Conservation (phyloP, 2,888 invertebrate species). For the Steinernema hermaphroditum region DNA sequence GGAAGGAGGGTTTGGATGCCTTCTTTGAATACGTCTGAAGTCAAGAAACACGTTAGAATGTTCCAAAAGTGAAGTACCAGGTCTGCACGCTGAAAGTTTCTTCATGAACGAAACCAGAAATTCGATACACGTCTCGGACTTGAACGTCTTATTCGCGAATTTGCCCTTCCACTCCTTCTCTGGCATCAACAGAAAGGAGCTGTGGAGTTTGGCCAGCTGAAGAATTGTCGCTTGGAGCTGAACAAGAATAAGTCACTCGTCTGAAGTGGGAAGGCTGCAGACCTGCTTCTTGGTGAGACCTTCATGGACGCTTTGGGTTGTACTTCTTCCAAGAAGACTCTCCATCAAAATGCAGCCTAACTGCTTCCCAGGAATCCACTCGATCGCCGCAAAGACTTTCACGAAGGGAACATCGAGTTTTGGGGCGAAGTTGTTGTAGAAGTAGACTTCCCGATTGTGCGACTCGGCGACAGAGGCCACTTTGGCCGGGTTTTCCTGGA, state of each 20-base stretch:
- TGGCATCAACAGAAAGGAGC: slow-evolving; percentile 6
- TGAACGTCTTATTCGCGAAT: not conserved
- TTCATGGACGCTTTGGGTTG: not conserved
- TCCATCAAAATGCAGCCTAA: not conserved
- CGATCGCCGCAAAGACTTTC: not conserved
- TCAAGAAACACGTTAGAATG: too few relatives aligned
- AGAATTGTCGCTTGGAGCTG: not conserved
- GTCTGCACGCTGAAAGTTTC: not conserved
- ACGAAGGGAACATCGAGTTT: not conserved
- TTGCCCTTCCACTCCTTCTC: not conserved
- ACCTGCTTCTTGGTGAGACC: not conserved
- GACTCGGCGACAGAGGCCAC: not conserved
- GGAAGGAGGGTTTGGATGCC: slow-evolving; percentile 2
- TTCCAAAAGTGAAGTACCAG: too few relatives aligned
- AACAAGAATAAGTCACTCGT: not conserved
- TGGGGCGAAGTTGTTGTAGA: not conserved
- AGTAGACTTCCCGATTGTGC: slow-evolving; percentile 17
- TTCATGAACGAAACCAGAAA: not conserved
- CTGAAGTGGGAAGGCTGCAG: too few relatives aligned
- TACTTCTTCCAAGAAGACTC: not conserved
- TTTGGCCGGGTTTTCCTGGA: not conserved
- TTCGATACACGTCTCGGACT: not conserved
- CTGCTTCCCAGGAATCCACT: slow-evolving; percentile 12
- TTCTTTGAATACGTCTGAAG: slow-evolving; percentile 2
- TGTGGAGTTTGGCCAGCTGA: slow-evolving; percentile 1